Base-by-base conservation (phyloP, 2,797 vertebrate genomes). In the Oryzias dopingdopingensis region DNA sequence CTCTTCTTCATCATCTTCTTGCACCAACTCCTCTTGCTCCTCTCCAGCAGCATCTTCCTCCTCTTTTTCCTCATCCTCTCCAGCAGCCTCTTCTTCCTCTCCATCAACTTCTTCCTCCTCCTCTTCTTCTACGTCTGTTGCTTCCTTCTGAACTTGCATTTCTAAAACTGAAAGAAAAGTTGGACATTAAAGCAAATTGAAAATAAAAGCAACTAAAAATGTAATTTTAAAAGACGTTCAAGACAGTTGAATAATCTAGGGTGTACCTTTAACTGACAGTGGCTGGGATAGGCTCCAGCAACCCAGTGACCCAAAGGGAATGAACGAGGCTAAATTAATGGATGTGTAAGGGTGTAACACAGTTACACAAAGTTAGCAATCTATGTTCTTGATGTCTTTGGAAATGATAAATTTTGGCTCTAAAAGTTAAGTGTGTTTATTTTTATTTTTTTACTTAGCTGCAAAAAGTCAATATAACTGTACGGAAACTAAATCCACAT, bases 101-200 rank as follows among this genome's bases (percentile, higher is more conserved):
- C 1, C 37, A 0, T 56, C 68, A 0, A 2, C 29, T 10, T 14
- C 62, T 1, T 37, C 67, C 0, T 48, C 55, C 4, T 29, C 42
- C 1, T 2, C 37, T 0, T 56, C 68, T 0, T 29, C 67, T 2
- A 16, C 49, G 0, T 42, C 60, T 16, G 80, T 72, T 22, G 2
- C 22, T 52, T 65, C 75, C 6, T 70, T 65, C 65, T 73, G 77
- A 16, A 47, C 66, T 62, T 87, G 82, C 82, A 91, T 88, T 40
- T 37, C 85, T 70, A 87, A 41, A 54, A 91, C 90, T 93, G 41
- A 0, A 77, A 59, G 14, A 74, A 58, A 20, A 5, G 43, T 12
- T 16, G 16, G n/a, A 20, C 17, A 45, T 45, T 18, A 42, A 10
- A n/a, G 2, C 15, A 6, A 15, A 17, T 18, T 14, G n/a, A 20